phyloP scores from a whole-genome alignment of 2,113 vertebrate species.

The Tenebrosternarchus preto region DNA sequence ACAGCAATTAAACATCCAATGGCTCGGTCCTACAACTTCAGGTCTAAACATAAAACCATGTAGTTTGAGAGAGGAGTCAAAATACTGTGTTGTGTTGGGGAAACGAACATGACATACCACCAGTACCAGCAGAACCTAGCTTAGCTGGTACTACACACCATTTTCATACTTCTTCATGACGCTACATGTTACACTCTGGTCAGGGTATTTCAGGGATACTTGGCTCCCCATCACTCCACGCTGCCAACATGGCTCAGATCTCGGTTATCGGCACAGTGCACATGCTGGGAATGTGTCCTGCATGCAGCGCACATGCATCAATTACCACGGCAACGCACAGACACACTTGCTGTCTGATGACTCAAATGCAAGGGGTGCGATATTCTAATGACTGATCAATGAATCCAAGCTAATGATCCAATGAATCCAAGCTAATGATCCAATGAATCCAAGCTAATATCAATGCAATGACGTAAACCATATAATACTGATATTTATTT shows the following conservation, averaged over 20 bases:
- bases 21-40: too few relatives aligned
- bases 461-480: background rate
- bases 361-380: background rate
- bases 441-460: background rate
- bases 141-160: too few relatives aligned
- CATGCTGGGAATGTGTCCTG: slow-evolving; percentile 43
- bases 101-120: too few relatives aligned
- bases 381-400: background rate
- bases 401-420: background rate
- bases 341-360: background rate
- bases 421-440: background rate
- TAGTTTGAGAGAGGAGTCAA: too few relatives aligned
- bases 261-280: slow-evolving; percentile 52
- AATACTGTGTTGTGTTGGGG: too few relatives aligned
- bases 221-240: slow-evolving; percentile 20
- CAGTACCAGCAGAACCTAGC: too few relatives aligned
- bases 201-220: slow-evolving; percentile 11
- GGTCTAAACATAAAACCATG: too few relatives aligned
- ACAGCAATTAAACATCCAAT: too few relatives aligned
- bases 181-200: too few relatives aligned
- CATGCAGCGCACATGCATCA: slow-evolving; percentile 35
- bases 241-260: background rate
- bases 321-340: slow-evolving; percentile 14
- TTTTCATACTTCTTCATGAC: too few relatives aligned
- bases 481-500: background rate